phyloP scores from a whole-genome alignment of 2,113 vertebrate species.

The Bungarus multicinctus region DNA sequence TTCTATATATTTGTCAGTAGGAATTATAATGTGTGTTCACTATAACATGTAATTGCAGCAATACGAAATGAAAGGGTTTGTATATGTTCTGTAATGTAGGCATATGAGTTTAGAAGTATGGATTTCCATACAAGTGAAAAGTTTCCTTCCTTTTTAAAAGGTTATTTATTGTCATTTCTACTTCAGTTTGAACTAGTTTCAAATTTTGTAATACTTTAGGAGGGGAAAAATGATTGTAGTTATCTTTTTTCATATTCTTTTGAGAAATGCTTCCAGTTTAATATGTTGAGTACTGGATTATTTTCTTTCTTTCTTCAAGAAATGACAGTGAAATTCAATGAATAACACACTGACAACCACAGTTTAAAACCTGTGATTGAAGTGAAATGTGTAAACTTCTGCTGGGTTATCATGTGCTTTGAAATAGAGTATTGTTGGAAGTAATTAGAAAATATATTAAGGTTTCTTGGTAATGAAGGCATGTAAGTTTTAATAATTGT shows the following conservation, averaged over 20 bases:
- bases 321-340: constrained; percentile 67
- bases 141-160: constrained; percentile 68
- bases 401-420: constrained; percentile 73
- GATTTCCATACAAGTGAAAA: constrained; percentile 62
- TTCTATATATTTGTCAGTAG: constrained; percentile 66
- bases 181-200: constrained; percentile 74
- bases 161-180: constrained; percentile 67
- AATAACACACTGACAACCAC: constrained; percentile 65
- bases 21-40: constrained; percentile 68
- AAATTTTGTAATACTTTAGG: constrained; percentile 76
- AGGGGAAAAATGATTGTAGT: constrained; percentile 69
- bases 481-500: constrained; percentile 79
- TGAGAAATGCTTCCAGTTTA: constrained; percentile 74
- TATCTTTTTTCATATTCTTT: constrained; percentile 73
- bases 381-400: constrained; percentile 76
- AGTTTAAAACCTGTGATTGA: constrained; percentile 70
- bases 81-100: constrained; percentile 64
- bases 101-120: constrained; percentile 64
- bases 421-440: constrained; percentile 75
- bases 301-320: constrained; percentile 61
- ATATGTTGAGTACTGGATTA: constrained; percentile 69
- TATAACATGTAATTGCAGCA: constrained; percentile 62
- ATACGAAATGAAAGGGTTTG: constrained; percentile 63
- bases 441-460: constrained; percentile 74
- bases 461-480: constrained; percentile 79